Evolutionary conservation across 2,113 vertebrate genomes (phyloP), one percentile per base, ranked within the genome.

Genomic region (Stegastes partitus): DNA sequence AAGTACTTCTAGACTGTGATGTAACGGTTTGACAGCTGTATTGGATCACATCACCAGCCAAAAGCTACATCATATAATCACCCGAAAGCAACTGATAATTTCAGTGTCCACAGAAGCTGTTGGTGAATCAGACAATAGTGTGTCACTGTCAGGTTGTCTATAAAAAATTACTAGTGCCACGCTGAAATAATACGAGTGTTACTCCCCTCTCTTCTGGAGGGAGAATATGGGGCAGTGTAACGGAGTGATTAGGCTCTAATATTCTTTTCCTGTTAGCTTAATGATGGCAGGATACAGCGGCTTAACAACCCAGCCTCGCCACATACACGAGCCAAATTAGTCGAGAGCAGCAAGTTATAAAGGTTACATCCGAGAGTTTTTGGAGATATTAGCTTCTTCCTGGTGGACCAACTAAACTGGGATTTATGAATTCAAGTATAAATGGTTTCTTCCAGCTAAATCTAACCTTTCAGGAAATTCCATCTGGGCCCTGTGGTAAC

Each of bases 51-150:
- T 14, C 15, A 28, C 28, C 71, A 67, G 64, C 65, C 54, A 4
- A n/a, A 58, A 55, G 25, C 34, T 31, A 18, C 15, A 10, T 31
- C 19, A 69, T 53, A 34, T 47, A 25, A 69, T 61, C 47, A 45
- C 51, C 16, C 44, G 14, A 62, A 39, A 61, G 15, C 47, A 14
- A 34, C n/a, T 28, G 11, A 68, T 37, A 1, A 19, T 56, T 70
- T 39, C 22, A 68, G 34, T 50, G 18, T 74, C 64, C 53, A 51
- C 19, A 26, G 45, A 68, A 42, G 21, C 9, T 9, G 54, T 31
- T 49, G 37, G 49, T 28, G 22, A 45, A 26, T 47, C 7, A 23
- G 14, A 74, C 4, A 55, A 39, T 1, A 62, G 2, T 11, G 9
- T 14, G 28, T 59, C 57, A 47, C 15, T 11, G 14, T 55, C 28